Evolutionary conservation across 2,888 invertebrate genomes (phyloP), one percentile per base, ranked within the genome.

Genomic region (Beris chalybata): DNA sequence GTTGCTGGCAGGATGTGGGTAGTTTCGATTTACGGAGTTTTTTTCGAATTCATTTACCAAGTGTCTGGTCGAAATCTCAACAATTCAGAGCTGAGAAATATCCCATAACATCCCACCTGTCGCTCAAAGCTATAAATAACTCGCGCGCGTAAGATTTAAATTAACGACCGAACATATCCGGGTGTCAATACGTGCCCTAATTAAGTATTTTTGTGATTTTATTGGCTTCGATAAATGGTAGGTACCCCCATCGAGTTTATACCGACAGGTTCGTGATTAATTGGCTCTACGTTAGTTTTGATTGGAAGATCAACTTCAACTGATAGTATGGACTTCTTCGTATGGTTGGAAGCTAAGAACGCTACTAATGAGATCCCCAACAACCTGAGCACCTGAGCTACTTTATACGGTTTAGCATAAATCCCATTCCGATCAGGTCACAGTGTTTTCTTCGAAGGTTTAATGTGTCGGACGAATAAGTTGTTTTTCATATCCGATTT

Each of bases 161-260:
- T 61, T 50, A 50, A 61, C 50, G 61, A 61, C 22, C 6, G 31
- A 48, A 48, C 15, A 38, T 9, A 61, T 52, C 32, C 43, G 9
- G 31, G 31, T 52, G 13, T 61, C 38, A 50, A 50, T 38, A 32
- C 38, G 9, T 12, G 9, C 61, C 50, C 61, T 61, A 61, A 61
- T 61, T 61, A 61, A 61, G 52, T 29, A 52, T 38, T 44, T 59
- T 59, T 50, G 52, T 61, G 61, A 47, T 52, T 50, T 52, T 61
- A 50, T 52, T 61, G 52, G 43, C 31, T 52, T 31, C 12, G 32
- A 13, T 38, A 38, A 43, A 15, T 15, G n/a, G 22, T 32, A 32
- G 43, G 22, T 43, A 43, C 6, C 32, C 45, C 22, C 6, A 45
- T 44, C 5, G 45, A 6, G n/a, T 30, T 22, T 58, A n/a, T 7